These are phyloP conservation scores for Phoronis australis DNA, from an alignment of 2,888 invertebrate species.

Conservation along the genomic window DNA sequence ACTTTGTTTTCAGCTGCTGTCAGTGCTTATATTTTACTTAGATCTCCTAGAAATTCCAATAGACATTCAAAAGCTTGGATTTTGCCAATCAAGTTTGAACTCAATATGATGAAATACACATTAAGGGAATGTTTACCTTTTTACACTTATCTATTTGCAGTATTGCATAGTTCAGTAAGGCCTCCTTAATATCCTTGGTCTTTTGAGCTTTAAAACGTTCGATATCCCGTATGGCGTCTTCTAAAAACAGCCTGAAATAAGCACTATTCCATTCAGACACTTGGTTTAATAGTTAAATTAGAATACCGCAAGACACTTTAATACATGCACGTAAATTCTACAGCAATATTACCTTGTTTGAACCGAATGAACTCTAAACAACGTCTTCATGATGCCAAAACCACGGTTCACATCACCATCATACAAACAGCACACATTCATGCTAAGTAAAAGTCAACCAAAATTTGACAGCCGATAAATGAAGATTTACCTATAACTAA, in stretches of 20 bases:
- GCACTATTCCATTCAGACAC: background rate
- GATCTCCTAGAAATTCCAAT: too few species aligned
- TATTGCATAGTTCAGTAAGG: constrained; percentile 49
- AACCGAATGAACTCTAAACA: too few species aligned
- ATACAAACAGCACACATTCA: too few species aligned
- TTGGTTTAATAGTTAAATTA: background rate
- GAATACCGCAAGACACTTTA: background rate
- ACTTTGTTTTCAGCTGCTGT: too few species aligned
- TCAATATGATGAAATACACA: background rate
- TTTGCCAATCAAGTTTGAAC: background rate
- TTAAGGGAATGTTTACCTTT: constrained; percentile 23
- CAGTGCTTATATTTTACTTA: too few species aligned
- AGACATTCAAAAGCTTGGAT: background rate
- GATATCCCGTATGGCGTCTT: constrained; percentile 41
- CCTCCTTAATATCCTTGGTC: constrained; percentile 47
- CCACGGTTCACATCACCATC: too few species aligned
- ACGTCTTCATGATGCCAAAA: too few species aligned
- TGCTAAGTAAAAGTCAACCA: too few species aligned
- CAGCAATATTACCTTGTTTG: background rate
- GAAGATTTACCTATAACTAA: too few species aligned
- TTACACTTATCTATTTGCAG: constrained; percentile 48
- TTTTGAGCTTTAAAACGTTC: constrained; percentile 50
- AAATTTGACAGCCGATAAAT: too few species aligned
- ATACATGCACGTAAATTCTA: background rate
- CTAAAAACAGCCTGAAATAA: constrained; percentile 35